Evolutionary conservation across 53 echinoderm and acorn worm species (phyloP).

Genomic region (Antedon mediterranea): DNA sequence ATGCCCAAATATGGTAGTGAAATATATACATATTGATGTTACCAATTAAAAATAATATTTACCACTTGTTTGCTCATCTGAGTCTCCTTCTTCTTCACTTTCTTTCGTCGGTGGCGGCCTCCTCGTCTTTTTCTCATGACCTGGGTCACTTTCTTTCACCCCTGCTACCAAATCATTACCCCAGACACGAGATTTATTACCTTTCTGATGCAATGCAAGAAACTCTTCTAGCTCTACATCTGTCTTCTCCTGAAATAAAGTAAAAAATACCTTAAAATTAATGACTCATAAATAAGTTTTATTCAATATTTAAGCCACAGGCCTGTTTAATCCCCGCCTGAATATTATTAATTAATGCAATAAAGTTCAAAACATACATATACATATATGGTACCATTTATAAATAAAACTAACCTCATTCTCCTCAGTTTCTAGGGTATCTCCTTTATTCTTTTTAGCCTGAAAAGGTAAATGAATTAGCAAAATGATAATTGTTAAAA

Average conservation of each 20-base stretch:
- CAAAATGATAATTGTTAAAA: too few relatives aligned
- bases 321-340: too few relatives aligned
- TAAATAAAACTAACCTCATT: too few relatives aligned
- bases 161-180: constrained; percentile 52
- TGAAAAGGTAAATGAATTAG: too few relatives aligned
- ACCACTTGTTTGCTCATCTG: neutral
- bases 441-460: too few relatives aligned
- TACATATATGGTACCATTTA: too few relatives aligned
- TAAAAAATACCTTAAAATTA: neutral
- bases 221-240: constrained; percentile 92
- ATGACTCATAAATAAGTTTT: too few relatives aligned
- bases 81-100: neutral
- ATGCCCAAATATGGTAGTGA: too few relatives aligned
- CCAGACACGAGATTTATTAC: constrained; percentile 52
- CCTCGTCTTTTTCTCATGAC: neutral
- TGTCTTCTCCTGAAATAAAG: constrained; percentile 29
- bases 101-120: neutral
- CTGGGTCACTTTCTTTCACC: constrained; percentile 2
- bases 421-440: too few relatives aligned
- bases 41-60: neutral
- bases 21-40: neutral
- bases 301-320: too few relatives aligned
- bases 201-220: constrained; percentile 53
- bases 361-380: too few relatives aligned
- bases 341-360: too few relatives aligned